Evolutionary conservation across 2,113 vertebrate species (phyloP).

Genomic region (Calyptomena viridis): DNA sequence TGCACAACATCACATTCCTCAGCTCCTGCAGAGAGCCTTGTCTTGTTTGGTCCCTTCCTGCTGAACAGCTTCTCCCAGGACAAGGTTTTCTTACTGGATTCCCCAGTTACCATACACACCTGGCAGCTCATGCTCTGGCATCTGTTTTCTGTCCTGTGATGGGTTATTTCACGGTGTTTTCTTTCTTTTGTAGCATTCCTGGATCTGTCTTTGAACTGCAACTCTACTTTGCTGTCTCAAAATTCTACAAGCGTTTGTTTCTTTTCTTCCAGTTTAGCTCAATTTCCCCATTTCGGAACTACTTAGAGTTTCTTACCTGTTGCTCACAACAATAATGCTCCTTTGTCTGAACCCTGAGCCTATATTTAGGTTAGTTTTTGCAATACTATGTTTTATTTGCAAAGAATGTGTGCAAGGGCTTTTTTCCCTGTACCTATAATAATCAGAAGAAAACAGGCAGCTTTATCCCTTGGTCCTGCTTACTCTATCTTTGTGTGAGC

Average conservation of each 20-base stretch:
- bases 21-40: neutral
- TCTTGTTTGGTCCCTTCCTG: neutral
- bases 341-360: neutral
- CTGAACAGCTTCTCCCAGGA: neutral
- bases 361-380: neutral
- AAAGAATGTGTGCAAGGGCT: neutral
- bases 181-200: neutral
- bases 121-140: neutral
- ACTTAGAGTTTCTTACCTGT: neutral
- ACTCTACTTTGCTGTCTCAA: neutral
- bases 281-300: neutral
- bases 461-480: neutral
- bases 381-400: neutral
- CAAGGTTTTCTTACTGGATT: neutral
- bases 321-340: neutral
- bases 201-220: neutral
- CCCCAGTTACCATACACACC: neutral
- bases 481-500: neutral
- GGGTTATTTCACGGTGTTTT: neutral
- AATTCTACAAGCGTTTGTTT: neutral
- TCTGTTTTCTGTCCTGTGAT: neutral
- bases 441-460: neutral
- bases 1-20: neutral
- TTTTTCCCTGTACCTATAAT: neutral
- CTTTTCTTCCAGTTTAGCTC: neutral